Base-by-base conservation (phyloP, 2,888 invertebrate genomes). In the Phaonia tiefii region DNA sequence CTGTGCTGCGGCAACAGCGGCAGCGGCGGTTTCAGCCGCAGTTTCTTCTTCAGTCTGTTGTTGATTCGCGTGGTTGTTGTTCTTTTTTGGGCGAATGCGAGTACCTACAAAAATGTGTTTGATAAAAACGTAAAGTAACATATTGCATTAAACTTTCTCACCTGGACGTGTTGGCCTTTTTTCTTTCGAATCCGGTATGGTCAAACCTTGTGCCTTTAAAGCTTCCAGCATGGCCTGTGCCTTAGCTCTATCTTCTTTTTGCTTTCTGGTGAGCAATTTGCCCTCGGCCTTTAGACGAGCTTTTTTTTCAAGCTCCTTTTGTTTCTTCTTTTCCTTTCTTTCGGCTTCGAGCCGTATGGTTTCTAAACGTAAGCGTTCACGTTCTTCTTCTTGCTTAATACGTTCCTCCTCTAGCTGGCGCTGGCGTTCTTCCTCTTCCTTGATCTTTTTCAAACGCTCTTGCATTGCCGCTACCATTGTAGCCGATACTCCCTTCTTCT, bases 241-340 rank as follows among this genome's bases (percentile, higher is more conserved):
- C 84, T 98, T 93, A 0, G 96, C 96, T 82, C 95, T 94, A 86
- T 97, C 97, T 84, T 96, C 96, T 89, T 97, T 98, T 89, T 99
- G 98, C 90, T 98, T 98, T 0, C 96, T 95, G 1, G 98, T 98
- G 77, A 99, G 91, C 39, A 98, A 92, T 91, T 98, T 99, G 1
- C 99, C 99, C 91, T 99, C 99, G n/a, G 96, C 97, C 90, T 99
- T 99, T 85, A 98, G 92, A 87, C 97, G 93, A 87, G 97, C 97
- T 90, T 97, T 97, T 66, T 96, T 93, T 88, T 98, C 98, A 88
- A 97, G 97, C 91, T 98, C 97, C 88, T 97, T 97, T 87, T 95
- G 95, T 89, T 97, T 99, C 89, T 95, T 97, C 88, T 93, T 94
- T 84, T 96, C 97, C 88, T 96, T 98, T 82, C 93, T 92, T 89